phyloP scores from a whole-genome alignment of 2,797 vertebrate species.

The Chaenodraco wilsoni region DNA sequence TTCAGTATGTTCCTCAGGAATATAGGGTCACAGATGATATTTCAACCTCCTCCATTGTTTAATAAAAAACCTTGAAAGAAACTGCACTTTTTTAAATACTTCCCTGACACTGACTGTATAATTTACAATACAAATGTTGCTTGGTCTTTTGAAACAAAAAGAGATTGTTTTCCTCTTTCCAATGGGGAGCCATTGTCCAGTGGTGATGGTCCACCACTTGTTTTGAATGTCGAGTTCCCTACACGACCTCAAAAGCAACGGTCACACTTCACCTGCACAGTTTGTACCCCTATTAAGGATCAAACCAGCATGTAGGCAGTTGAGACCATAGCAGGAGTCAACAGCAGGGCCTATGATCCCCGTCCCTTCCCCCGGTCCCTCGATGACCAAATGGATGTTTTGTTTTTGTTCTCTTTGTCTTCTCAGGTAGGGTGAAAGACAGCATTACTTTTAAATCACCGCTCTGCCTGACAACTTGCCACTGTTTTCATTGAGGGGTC shows the following conservation, averaged over 20 bases:
- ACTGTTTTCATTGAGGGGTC: slow-evolving; percentile 9
- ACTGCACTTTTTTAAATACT: background rate
- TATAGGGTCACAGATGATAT: slow-evolving; percentile 37
- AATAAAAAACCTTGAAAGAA: slow-evolving; percentile 5
- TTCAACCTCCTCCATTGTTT: background rate
- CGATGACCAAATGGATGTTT: slow-evolving; percentile 56
- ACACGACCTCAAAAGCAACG: background rate
- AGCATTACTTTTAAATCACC: slow-evolving; percentile 15
- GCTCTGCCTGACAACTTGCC: slow-evolving; percentile 6
- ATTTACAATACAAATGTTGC: background rate
- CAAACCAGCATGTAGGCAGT: slow-evolving; percentile 13
- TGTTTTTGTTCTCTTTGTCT: slow-evolving; percentile 58
- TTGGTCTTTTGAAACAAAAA: background rate
- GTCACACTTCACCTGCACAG: slow-evolving; percentile 14
- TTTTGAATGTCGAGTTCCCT: background rate
- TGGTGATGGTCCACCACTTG: background rate
- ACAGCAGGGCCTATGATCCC: slow-evolving; percentile 26
- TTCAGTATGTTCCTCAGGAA: slow-evolving; percentile 15
- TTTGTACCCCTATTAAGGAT: background rate
- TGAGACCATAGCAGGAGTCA: slow-evolving; percentile 7
- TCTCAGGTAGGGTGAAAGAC: slow-evolving; percentile 41
- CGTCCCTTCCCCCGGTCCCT: slow-evolving; percentile 24
- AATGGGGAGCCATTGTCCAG: background rate
- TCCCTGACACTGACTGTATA: background rate
- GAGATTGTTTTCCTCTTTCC: background rate